Evolutionary conservation across 2,113 vertebrate genomes (phyloP), one percentile per base, ranked within the genome.

Genomic region (Scomber scombrus): DNA sequence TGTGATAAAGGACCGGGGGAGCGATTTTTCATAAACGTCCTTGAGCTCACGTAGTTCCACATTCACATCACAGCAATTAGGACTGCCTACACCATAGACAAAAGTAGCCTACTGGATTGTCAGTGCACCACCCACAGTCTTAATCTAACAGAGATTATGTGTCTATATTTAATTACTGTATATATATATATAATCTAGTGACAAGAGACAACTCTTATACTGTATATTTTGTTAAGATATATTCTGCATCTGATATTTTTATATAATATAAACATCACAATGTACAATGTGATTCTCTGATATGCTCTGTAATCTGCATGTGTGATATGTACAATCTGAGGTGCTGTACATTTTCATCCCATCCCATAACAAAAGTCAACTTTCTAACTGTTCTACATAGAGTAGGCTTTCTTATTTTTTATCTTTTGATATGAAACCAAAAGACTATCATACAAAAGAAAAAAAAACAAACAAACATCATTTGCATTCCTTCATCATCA

Each of bases 281-380:
- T 90, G 85, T 91, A 88, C 82, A 88, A 76, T 87, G 78, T 80
- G 61, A 85, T 75, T 87, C 55, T 90, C 82, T 90, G 88, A 92
- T 92, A 89, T 92, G 86, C 78, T 87, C 72, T 80, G 66, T 81
- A 73, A 55, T 85, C 84, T 66, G 71, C 60, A 81, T 80, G 45
- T 89, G 82, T 71, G 70, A 62, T 92, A 92, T 91, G 67, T 94
- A 92, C 87, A 93, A 58, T 92, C 87, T 84, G 82, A 82, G 89
- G 80, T 84, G 52, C 89, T 90, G 88, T 93, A 93, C 90, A 93
- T 77, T 60, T 62, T 80, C 49, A 18, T 51, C 18, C 34, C 26
- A 77, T 78, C 80, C 54, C 67, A 67, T 63, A 61, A 81, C 79
- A 75, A 79, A 81, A 57, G 63, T 84, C 43, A 74, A 16, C 74